Evolutionary conservation across 2,888 invertebrate genomes (phyloP), one percentile per base, ranked within the genome.

Genomic region (Melipona beecheii): DNA sequence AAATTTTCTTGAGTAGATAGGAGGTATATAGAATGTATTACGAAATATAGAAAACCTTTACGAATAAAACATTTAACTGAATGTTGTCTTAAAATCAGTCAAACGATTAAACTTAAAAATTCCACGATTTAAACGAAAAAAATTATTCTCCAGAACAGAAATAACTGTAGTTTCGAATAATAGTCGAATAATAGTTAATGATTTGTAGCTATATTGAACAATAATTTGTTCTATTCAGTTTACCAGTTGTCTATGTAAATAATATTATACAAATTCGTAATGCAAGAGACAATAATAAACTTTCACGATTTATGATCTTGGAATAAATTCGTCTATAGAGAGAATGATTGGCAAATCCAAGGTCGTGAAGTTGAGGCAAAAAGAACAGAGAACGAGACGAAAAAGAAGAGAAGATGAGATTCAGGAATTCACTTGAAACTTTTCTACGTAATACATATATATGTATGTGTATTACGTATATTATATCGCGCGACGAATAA

Each of bases 401-500:
- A 24, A 19, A 19, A n/a, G 27, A 13, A 24, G 21, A n/a, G 49
- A 2, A 9, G 13, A 50, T 66, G 64, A 52, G 54, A 83, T 80
- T 80, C 71, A 80, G 83, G 73, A 81, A 88, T 81, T 81, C 78
- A 68, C 66, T 78, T 72, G 78, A 66, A 64, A 82, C 83, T 62
- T 83, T 84, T 78, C 84, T 75, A 81, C 83, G 87, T 86, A 31
- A 31, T 31, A 31, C 31, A 31, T 31, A 31, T 31, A 31, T 31
- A 3, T 31, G 3, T 3, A 31, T 31, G 3, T 31, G 3, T 89
- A 24, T 24, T 24, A 24, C 24, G 24, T 24, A 24, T 27, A 27
- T 27, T 27, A 78, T 87, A 87, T 86, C 71, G 84, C 76, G 79
- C 71, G 86, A 75, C 86, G 90, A 89, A 89, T 91, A 90, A 92